Evolutionary conservation across 2,113 vertebrate genomes (phyloP), one percentile per base, ranked within the genome.

Genomic region (Vidua chalybeata): DNA sequence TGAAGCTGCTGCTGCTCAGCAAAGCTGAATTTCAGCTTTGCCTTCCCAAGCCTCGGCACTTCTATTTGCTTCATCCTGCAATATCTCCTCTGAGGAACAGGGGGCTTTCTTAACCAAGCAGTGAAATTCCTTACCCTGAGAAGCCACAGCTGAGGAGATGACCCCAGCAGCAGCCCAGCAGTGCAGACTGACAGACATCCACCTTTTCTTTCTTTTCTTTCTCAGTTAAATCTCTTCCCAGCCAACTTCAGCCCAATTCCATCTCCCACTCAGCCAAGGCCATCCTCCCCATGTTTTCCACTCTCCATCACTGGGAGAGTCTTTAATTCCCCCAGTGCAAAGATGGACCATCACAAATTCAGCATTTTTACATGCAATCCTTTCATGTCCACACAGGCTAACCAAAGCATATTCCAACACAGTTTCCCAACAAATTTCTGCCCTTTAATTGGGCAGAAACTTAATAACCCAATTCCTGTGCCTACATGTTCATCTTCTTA

Each of bases 401-500:
- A 88, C 23, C 41, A 24, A 84, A 86, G 79, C 56, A 49, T 55
- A 71, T 68, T 74, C 66, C 41, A 94, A 55, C 31, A 56, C 55
- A 61, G 90, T 75, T 96, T 92, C 93, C 92, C 83, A 96, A 89
- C 90, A 75, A 68, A 74, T 84, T 83, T 90, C 85, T 87, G 67
- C 72, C 84, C 55, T 71, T 92, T 90, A 95, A 96, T 91, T 94
- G 92, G 76, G 72, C 61, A 91, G 83, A 93, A 94, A 90, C 61
- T 95, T 92, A 90, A 91, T 92, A 94, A 90, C 64, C 10, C 0
- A 55, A 86, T 78, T 94, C 96, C 92, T 97, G 96, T 81, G 56
- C 73, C 92, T 93, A 93, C 96, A 95, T 68, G 96, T 78, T 88
- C 93, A 72, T 67, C 90, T 96, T 79, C 59, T 93, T 81, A 30